A percentile compares a stretch with the other conserved stretches of the same genome.
Conservation (phyloP, 2,888 invertebrate genomes). For the Rhingia rostrata region DNA sequence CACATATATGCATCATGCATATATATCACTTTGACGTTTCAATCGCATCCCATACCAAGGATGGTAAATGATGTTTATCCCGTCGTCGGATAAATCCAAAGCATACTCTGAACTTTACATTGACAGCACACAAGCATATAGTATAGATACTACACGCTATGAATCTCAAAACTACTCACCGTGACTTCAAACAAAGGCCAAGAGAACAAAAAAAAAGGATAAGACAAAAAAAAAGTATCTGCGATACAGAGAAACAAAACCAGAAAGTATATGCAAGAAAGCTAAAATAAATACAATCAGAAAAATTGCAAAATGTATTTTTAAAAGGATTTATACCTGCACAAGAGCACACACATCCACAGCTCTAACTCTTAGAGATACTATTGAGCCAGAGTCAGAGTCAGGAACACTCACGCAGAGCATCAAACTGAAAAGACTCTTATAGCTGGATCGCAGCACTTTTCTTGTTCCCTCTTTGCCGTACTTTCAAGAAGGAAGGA, state of each 20-base stretch:
- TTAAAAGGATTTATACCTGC: conserved; percentile 54
- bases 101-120: conserved; percentile 41
- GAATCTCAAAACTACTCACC: conserved; percentile 48
- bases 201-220: too few species aligned
- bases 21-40: neutral
- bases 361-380: neutral
- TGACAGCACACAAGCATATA: conserved; percentile 53
- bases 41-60: neutral
- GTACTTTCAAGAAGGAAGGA: conserved; percentile 40
- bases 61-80: neutral
- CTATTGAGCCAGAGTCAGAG: neutral
- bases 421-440: conserved; percentile 56
- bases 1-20: neutral
- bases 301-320: conserved; percentile 60
- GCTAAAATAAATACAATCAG: conserved; percentile 60
- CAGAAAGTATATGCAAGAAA: conserved; percentile 29
- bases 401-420: conserved; percentile 31
- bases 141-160: conserved; percentile 38
- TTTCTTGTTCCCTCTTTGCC: conserved; percentile 31
- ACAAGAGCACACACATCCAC: conserved; percentile 8
- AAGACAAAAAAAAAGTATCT: neutral
- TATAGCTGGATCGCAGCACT: conserved; percentile 9
- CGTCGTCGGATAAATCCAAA: conserved; percentile 22
- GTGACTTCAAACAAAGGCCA: conserved; percentile 10
- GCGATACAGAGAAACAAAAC: conserved; percentile 27